Percentiles rank a stretch among this genome's conserved stretches.
phyloP scores from a whole-genome alignment of 2,113 vertebrate species.

The Falco punctatus region DNA sequence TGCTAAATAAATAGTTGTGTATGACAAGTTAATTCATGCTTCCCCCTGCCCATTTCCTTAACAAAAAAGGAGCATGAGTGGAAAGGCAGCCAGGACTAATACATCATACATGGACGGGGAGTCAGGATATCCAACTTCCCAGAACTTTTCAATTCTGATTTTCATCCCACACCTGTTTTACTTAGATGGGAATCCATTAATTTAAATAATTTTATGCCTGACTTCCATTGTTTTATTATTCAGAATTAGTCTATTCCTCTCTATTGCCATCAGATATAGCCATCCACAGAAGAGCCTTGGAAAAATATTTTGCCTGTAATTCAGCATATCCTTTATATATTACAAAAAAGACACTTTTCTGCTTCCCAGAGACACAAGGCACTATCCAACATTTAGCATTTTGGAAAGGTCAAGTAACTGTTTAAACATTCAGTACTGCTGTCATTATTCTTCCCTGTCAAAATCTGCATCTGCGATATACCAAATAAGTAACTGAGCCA shows the following conservation, averaged over 20 bases:
- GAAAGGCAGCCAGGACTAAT: background rate
- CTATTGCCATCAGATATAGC: background rate
- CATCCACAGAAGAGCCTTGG: background rate
- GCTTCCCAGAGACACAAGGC: background rate
- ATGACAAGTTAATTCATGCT: slow-evolving; percentile 3
- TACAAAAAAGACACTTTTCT: background rate
- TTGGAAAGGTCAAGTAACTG: background rate
- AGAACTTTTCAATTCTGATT: background rate
- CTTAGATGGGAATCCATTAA: background rate
- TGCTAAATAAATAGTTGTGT: slow-evolving; percentile 9
- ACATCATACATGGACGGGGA: background rate
- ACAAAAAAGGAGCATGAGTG: background rate
- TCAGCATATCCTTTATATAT: background rate
- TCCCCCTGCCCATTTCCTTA: background rate
- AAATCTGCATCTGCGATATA: background rate
- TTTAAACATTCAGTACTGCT: background rate
- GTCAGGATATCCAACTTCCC: background rate
- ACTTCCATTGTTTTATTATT: background rate
- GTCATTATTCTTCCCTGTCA: background rate
- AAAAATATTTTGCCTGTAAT: background rate
- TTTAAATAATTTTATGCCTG: background rate
- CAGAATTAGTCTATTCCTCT: background rate
- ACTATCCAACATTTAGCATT: background rate
- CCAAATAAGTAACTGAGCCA: background rate
- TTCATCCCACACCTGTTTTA: background rate